A percentile compares a stretch with the other conserved stretches of the same genome.
phyloP scores from a whole-genome alignment of 2,797 vertebrate species.

The Carduelis carduelis region DNA sequence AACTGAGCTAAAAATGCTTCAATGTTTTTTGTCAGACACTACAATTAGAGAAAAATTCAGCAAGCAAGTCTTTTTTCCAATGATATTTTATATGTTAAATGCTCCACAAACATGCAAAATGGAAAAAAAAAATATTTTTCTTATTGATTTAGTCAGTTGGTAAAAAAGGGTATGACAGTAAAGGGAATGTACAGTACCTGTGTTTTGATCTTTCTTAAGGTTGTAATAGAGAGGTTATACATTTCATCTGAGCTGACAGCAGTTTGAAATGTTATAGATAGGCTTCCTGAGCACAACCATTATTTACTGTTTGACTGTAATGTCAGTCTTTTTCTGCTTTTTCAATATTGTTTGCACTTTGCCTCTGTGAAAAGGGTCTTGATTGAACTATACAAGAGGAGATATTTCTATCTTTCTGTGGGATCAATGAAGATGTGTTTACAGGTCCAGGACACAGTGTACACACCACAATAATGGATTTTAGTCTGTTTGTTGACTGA shows the following conservation, averaged over 20 bases:
- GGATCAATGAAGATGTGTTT: conserved; percentile 98
- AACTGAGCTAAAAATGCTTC: neutral
- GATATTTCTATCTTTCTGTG: conserved; percentile 90
- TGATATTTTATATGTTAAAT: neutral
- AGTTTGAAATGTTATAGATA: conserved; percentile 90
- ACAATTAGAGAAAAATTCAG: neutral
- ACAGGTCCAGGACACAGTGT: conserved; percentile 85
- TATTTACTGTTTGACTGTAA: conserved; percentile 91
- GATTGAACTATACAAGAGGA: conserved; percentile 86
- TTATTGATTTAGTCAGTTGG: conserved; percentile 68
- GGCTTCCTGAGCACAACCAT: conserved; percentile 81
- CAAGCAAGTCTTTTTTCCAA: neutral
- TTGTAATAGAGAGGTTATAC: conserved; percentile 80
- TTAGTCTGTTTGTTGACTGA: conserved; percentile 92
- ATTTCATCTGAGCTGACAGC: conserved; percentile 89
- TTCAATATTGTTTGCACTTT: conserved; percentile 91
- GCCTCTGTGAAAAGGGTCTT: conserved; percentile 87
- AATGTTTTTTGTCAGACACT: neutral
- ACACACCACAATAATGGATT: conserved; percentile 93
- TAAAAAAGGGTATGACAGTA: conserved; percentile 80
- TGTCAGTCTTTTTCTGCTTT: conserved; percentile 84
- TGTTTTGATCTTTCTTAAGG: conserved; percentile 81
- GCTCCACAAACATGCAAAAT: conserved; percentile 60
- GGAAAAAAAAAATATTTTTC: conserved; percentile 28
- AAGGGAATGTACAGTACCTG: conserved; percentile 77